Evolutionary conservation across 2,113 vertebrate genomes (phyloP).

Genomic region (Eulacestoma nigropectus): DNA sequence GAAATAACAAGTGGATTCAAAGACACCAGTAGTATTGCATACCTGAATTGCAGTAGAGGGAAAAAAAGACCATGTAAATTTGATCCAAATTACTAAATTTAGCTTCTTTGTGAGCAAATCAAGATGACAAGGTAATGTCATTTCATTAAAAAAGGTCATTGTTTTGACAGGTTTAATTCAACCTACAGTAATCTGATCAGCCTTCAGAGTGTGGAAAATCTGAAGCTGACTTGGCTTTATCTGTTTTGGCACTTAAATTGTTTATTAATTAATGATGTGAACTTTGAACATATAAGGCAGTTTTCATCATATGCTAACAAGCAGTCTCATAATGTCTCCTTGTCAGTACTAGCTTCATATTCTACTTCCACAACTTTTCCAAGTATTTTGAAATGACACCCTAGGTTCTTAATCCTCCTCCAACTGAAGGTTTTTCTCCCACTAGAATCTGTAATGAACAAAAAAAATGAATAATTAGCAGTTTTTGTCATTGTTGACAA

Average conservation of each 20-base stretch:
- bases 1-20: neutral
- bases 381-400: neutral
- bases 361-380: constrained; percentile 6
- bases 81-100: constrained; percentile 14
- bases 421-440: neutral
- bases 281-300: neutral
- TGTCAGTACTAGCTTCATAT: neutral
- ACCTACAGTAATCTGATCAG: constrained; percentile 22
- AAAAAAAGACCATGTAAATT: neutral
- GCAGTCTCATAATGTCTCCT: constrained; percentile 8
- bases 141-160: constrained; percentile 21
- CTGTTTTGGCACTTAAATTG: constrained; percentile 36
- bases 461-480: neutral
- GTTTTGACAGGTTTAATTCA: constrained; percentile 48
- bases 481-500: neutral
- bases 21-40: neutral
- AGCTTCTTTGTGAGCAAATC: constrained; percentile 10
- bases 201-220: neutral
- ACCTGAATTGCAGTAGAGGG: neutral
- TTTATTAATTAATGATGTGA: constrained; percentile 49
- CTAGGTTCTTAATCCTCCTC: neutral
- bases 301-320: constrained; percentile 2
- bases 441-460: neutral
- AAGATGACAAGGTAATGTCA: constrained; percentile 36
- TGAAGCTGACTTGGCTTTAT: constrained; percentile 42